Conservation (phyloP, 2,797 vertebrate species). For the Anniella stebbinsi region DNA sequence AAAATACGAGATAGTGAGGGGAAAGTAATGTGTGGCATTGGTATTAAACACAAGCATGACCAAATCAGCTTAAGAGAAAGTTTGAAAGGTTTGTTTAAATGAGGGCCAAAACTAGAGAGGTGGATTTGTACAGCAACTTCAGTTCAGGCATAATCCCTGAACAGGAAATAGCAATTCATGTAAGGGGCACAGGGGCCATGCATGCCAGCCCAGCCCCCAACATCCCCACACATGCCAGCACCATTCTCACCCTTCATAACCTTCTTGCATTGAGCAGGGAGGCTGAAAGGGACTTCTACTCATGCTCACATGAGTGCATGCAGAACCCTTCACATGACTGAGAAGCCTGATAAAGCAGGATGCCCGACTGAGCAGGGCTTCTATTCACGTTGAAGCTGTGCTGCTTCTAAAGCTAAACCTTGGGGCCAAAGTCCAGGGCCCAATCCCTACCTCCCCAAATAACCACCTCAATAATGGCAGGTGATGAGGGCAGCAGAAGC, state of each 20-base stretch:
- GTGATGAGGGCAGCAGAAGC: too few relatives aligned
- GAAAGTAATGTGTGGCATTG: conserved; percentile 47
- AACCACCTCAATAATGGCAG: too few relatives aligned
- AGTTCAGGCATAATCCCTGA: too few relatives aligned
- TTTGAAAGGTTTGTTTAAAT: conserved; percentile 37
- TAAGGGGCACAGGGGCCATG: not conserved
- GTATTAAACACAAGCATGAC: conserved; percentile 14
- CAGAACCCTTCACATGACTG: not conserved
- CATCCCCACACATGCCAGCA: not conserved
- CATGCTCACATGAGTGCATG: not conserved
- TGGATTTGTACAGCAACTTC: not conserved
- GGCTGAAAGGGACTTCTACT: not conserved
- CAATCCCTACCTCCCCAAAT: too few relatives aligned
- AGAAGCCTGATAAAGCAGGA: not conserved
- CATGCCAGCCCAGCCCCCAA: too few relatives aligned
- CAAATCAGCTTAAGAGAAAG: conserved; percentile 24
- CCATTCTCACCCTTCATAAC: not conserved
- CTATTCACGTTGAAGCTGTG: too few relatives aligned
- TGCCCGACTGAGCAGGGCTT: not conserved
- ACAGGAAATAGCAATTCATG: not conserved
- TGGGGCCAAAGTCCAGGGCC: too few relatives aligned
- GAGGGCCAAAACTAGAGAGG: conserved; percentile 25
- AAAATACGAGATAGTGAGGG: conserved; percentile 47
- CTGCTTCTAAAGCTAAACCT: too few relatives aligned
- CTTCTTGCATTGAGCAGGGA: not conserved